Evolutionary conservation across 2,797 vertebrate species (phyloP), one percentile per base, ranked within the genome.

Genomic region (Characodon lateralis): DNA sequence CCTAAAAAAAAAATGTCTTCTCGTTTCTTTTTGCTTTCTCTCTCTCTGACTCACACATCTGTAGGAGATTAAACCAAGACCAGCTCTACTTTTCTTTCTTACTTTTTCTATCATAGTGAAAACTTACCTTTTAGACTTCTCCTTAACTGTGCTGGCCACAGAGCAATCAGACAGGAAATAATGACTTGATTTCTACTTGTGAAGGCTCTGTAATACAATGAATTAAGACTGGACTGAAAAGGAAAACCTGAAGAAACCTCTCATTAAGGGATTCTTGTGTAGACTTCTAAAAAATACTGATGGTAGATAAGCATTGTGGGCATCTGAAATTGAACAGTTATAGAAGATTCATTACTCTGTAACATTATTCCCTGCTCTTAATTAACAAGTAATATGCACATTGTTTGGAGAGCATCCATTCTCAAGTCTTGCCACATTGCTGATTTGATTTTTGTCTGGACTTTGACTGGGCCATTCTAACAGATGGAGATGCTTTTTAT

Each of bases 111-210:
- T 94, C 93, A 91, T 74, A 69, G 91, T 93, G 91, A 94, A 91
- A 93, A 93, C 94, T 93, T 88, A 92, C 91, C 87, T 91, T 93
- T 92, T 93, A 88, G 90, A 93, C 89, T 88, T 88, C 83, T 81
- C 91, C 87, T 91, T 94, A 94, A 94, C 94, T 84, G 89, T 69
- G 26, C 82, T 82, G 87, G 87, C 89, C 77, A 69, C 89, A 83
- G 87, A 91, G 89, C 92, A 92, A 93, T 94, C 90, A 91, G 88
- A 90, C 87, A 89, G 82, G 83, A 85, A 93, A 91, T 90, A 92
- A 93, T 90, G 85, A 86, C 84, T 82, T 5, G 71, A 82, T 73
- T 86, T 90, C 90, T 88, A 86, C 78, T 85, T 83, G 89, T 78
- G 76, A 61, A 24, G 77, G 58, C 76, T 86, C 85, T 84, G 78